A percentile compares a stretch with the other conserved stretches of the same genome.
Conservation (phyloP, 2,797 vertebrate species). For the Mycteria americana region DNA sequence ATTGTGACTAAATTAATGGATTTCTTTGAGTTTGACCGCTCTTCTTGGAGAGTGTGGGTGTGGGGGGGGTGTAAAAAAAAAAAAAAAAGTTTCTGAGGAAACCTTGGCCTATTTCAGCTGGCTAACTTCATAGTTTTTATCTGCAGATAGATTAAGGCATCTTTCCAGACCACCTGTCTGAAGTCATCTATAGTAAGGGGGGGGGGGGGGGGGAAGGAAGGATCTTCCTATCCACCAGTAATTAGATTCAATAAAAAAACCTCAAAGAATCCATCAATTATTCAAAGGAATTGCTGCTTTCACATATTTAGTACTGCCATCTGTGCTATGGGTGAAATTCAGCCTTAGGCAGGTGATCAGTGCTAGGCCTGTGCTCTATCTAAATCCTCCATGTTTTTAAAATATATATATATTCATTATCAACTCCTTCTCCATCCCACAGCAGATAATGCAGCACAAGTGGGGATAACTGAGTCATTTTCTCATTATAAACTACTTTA, state of each 20-base stretch:
- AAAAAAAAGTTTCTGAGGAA: neutral
- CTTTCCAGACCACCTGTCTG: neutral
- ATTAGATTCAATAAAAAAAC: neutral
- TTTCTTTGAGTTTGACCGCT: neutral
- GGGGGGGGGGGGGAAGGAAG: neutral
- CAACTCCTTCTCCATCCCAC: constrained; percentile 6
- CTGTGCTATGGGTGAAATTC: neutral
- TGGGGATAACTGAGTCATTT: constrained; percentile 55
- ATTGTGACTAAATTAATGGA: neutral
- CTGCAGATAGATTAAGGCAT: neutral
- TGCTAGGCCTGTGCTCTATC: neutral
- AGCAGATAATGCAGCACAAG: constrained; percentile 41
- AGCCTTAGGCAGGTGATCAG: constrained; percentile 16
- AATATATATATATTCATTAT: constrained; percentile 7
- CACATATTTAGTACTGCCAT: neutral
- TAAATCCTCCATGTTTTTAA: neutral
- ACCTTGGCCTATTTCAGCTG: neutral
- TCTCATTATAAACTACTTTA: constrained; percentile 61
- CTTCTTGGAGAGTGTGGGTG: neutral
- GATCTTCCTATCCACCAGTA: neutral
- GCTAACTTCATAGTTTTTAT: neutral
- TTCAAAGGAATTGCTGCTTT: constrained; percentile 7
- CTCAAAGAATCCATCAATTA: neutral
- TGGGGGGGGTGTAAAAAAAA: no score
- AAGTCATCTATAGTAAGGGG: neutral